Conservation (phyloP, 2,113 vertebrate species). For the Gallinago media region DNA sequence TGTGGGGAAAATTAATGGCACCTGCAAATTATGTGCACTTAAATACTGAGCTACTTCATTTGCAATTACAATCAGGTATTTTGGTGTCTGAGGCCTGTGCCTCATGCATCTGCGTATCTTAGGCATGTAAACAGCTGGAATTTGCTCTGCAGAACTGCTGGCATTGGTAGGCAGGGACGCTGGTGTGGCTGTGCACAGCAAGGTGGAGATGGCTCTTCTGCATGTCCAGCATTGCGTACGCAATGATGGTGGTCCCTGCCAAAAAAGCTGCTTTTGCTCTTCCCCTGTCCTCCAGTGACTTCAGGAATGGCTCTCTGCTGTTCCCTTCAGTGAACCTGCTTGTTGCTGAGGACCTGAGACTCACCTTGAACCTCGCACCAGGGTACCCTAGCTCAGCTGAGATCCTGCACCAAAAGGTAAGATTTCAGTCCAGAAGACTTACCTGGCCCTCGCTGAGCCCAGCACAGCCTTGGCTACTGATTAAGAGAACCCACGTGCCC, state of each 20-base stretch:
- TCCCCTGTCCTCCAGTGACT: not conserved
- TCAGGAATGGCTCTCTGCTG: not conserved
- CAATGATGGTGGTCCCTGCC: not conserved
- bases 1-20: conserved; percentile 20
- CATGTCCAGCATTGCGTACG: rapidly evolving
- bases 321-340: not conserved
- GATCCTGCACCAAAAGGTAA: not conserved
- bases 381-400: not conserved
- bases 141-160: not conserved
- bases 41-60: conserved; percentile 22
- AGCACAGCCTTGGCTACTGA: not conserved
- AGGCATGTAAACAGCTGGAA: not conserved
- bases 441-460: rapidly evolving
- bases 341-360: not conserved
- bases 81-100: not conserved
- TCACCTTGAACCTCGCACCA: rapidly evolving
- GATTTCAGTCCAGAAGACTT: not conserved
- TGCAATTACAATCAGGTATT: conserved; percentile 25
- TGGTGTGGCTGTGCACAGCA: not conserved
- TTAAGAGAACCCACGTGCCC: not conserved
- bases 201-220: not conserved
- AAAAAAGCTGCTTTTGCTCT: not conserved
- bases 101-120: not conserved
- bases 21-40: not conserved
- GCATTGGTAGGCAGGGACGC: not conserved